Percentiles rank a stretch among this genome's conserved stretches.
Conservation (phyloP, 2,888 invertebrate species). For the Drosophila parthenogenetica region DNA sequence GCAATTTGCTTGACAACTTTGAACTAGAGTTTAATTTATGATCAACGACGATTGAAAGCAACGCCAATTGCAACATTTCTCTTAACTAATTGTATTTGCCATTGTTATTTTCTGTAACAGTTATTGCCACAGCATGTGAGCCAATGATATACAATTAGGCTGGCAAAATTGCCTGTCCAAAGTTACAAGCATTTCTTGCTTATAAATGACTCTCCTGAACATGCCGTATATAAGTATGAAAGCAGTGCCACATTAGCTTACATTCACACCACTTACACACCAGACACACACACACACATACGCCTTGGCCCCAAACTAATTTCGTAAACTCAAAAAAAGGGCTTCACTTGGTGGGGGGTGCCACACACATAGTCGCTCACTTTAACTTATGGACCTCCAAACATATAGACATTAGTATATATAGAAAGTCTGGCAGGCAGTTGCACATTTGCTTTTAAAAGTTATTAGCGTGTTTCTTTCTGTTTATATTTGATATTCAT, state of each 20-base stretch:
- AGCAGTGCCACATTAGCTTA: conserved; percentile 41
- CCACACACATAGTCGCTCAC: conserved; percentile 5
- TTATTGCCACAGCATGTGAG: conserved; percentile 35
- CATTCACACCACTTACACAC: conserved; percentile 26
- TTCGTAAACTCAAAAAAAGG: conserved; percentile 55
- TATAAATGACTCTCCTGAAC: conserved; percentile 43
- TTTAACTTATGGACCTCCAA: conserved; percentile 43
- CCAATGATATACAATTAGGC: conserved; percentile 69
- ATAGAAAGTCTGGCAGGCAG: conserved; percentile 40
- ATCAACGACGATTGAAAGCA: conserved; percentile 16
- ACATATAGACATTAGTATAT: conserved; percentile 11
- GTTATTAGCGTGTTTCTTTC: conserved; percentile 72
- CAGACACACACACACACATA: not conserved
- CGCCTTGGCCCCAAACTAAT: conserved; percentile 58
- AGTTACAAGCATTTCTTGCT: conserved; percentile 29
- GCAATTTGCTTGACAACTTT: conserved; percentile 48
- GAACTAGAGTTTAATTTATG: conserved; percentile 41
- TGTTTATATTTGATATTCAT: conserved; percentile 52
- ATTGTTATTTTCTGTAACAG: conserved; percentile 23
- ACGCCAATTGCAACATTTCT: conserved; percentile 52
- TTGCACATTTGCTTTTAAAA: conserved; percentile 76
- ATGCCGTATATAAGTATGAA: conserved; percentile 20
- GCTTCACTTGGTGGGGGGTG: conserved; percentile 47
- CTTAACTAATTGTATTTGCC: conserved; percentile 59
- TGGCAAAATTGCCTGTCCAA: conserved; percentile 53